Evolutionary conservation across 2,797 vertebrate species (phyloP).

Genomic region (Cryptoprocta ferox): DNA sequence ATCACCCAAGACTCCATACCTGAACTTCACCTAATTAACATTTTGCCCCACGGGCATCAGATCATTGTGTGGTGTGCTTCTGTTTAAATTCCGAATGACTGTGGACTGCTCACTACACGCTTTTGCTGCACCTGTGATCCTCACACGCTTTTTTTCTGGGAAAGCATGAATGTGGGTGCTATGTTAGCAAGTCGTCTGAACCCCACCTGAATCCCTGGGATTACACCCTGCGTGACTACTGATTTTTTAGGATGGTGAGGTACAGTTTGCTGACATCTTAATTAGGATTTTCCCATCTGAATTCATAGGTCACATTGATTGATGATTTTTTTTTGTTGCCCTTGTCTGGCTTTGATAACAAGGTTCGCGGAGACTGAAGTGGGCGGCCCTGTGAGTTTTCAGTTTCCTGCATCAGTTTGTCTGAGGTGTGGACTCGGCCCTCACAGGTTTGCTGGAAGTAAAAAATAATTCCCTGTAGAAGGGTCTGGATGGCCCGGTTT

Average conservation of each 20-base stretch:
- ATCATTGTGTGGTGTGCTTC: not conserved
- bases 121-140: not conserved
- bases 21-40: fast-evolving
- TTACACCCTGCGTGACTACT: fast-evolving
- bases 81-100: fast-evolving
- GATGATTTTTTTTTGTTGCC: not conserved
- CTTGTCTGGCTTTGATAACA: not conserved
- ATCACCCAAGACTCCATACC: not conserved
- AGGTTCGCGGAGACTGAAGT: not conserved
- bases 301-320: not conserved
- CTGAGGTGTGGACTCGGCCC: not conserved
- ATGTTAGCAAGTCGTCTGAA: fast-evolving
- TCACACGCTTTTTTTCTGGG: too few species aligned
- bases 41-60: not conserved
- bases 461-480: too few species aligned
- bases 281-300: not conserved
- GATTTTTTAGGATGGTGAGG: not conserved
- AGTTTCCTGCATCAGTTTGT: fast-evolving
- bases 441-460: not conserved
- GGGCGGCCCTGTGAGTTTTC: not conserved
- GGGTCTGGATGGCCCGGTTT: not conserved
- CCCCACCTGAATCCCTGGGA: not conserved
- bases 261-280: not conserved
- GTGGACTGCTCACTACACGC: fast-evolving
- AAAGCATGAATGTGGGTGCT: fast-evolving